Base-by-base conservation (phyloP, 2,113 vertebrate genomes). In the Herpailurus yagouaroundi region DNA sequence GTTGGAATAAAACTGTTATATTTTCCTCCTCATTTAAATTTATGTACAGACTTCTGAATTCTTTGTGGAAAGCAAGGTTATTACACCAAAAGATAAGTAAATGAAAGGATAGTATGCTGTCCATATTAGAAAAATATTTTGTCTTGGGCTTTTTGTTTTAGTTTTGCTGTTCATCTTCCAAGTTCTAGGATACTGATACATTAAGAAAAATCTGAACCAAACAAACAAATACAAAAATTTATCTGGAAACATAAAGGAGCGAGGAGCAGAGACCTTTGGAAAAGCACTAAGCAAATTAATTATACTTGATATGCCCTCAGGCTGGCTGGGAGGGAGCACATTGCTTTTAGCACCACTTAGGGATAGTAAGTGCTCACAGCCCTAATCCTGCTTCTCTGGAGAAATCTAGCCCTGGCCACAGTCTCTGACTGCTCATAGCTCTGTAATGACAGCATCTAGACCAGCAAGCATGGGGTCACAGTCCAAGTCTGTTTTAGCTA, bases 221-320 rank as follows among this genome's bases (percentile, higher is more conserved):
- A 57, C 4, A 64, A 66, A 57, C 4, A 81, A 57, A 84, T 91
- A 50, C 4, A 92, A 73, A 92, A 48, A 27, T 66, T 63, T 85
- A 14, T 29, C 63, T 73, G 38, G 18, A 85, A 89, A 89, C 9
- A 38, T 55, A 66, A 85, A 77, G 23, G 12, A 89, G 7, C 86
- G 23, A 18, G 19, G 36, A 85, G 33, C 50, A 36, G n/a, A 95
- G 25, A 55, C 15, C 19, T 84, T 86, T 25, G 50, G 76, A n/a
- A 92, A 94, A 93, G 50, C 31, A 73, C n/a, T 38, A 86, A 92
- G 16, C 29, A 50, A 57, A 86, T 85, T 79, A 93, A 41, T 45
- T 87, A 41, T 57, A 36, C 29, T 23, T 57, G 10, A 64, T 87
- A 14, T n/a, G 27, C 5, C n/a, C 48, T 68, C 66, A 90, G 48